Conservation (phyloP, 1,140 invertebrate genomes). For the Mercenaria mercenaria region DNA sequence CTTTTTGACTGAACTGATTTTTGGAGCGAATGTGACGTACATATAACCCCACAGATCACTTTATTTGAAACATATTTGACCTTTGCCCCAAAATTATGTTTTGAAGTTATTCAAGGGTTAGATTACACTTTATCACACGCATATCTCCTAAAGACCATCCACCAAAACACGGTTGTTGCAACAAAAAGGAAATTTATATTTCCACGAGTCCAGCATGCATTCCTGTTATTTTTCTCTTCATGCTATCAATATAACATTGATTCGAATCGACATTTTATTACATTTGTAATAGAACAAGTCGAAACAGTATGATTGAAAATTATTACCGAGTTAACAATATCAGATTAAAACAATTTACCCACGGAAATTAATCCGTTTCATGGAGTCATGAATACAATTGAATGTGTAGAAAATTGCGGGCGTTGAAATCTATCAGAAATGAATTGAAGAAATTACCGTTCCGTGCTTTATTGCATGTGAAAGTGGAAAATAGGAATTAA, state of each 20-base stretch:
- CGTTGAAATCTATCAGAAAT: conserved; percentile 43
- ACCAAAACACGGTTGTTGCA: too few species aligned
- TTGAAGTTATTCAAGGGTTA: too few species aligned
- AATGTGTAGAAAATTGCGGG: conserved; percentile 37
- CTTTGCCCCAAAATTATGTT: too few species aligned
- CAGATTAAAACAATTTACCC: conserved; percentile 67
- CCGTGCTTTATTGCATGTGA: conserved; percentile 47
- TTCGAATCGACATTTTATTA: conserved; percentile 42
- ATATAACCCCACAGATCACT: too few species aligned
- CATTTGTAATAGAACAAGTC: conserved; percentile 27
- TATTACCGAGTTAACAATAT: conserved; percentile 61
- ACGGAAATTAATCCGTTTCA: conserved; percentile 61
- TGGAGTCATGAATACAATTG: conserved; percentile 8
- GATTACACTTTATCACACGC: too few species aligned
- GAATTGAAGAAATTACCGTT: conserved; percentile 62
- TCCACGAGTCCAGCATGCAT: not conserved
- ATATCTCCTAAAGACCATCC: too few species aligned
- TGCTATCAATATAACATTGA: conserved; percentile 2
- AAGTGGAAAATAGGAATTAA: conserved; percentile 56
- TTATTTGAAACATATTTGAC: too few species aligned
- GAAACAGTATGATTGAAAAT: conserved; percentile 56
- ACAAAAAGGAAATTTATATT: conserved; percentile 22
- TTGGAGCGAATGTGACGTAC: too few species aligned
- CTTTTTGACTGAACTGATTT: too few species aligned
- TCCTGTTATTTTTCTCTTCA: not conserved